Base-by-base conservation (phyloP, 2,888 invertebrate genomes). In the Lasiommata megera region DNA sequence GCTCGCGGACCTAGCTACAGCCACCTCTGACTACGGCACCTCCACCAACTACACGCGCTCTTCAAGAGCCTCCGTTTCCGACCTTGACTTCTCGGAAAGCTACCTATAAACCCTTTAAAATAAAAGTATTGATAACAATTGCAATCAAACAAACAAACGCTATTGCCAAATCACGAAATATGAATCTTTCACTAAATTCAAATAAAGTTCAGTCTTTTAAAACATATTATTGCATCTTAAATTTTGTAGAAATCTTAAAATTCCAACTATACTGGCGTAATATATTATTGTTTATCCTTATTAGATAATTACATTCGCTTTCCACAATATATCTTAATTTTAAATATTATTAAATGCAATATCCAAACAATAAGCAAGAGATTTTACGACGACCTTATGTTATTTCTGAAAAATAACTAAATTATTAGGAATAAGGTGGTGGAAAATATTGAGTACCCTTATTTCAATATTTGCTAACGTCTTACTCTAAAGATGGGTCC, bases 11-110 rank as follows among this genome's bases (percentile, higher is more conserved):
- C 95, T 94, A 76, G 95, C 95, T 75, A 95, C 95, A 67, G 95
- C 94, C 72, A 95, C 95, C 60, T 95, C 95, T 54, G 94, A 94
- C 86, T 91, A 91, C 74, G 95, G 95, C 82, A 96, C 96, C 70
- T 96, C 95, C 69, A 95, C 94, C 76, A 93, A 94, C 80, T 94
- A 95, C 88, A 96, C 96, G 69, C 93, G 96, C 74, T 96, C 96
- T 66, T 95, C 95, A 64, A 93, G 95, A 72, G 96, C 96, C 77
- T 96, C 96, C 80, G 95, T 95, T 82, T 96, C 96, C 62, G 96
- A 96, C 86, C 93, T 96, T 77, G 96, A 97, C 83, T 96, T 96
- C 84, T 96, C 96, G 66, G 96, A 96, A 82, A 96, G 96, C 79
- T 97, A 96, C 86, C 93, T 96, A 76, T 96, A 84, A 82, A 60